phyloP scores from a whole-genome alignment of 2,113 vertebrate genomes.

The Heteronetta atricapilla region DNA sequence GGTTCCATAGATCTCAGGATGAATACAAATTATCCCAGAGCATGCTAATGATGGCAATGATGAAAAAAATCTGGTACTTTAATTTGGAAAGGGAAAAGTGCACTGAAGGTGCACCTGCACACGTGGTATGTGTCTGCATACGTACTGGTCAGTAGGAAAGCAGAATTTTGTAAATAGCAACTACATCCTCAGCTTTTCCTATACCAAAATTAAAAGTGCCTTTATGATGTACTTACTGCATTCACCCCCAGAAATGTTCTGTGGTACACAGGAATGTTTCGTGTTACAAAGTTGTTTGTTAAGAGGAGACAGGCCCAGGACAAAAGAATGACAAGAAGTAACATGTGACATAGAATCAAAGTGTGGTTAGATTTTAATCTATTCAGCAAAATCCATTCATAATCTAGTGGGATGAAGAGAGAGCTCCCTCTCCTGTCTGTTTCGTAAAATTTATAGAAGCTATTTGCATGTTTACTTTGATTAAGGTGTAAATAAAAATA shows the following conservation, averaged over 20 bases:
- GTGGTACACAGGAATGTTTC: not conserved
- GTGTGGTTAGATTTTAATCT: not conserved
- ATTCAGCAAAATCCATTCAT: slow-evolving; percentile 1
- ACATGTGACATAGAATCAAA: not conserved
- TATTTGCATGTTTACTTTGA: slow-evolving; percentile 20
- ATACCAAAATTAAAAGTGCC: not conserved
- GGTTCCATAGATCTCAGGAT: not conserved
- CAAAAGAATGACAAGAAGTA: not conserved
- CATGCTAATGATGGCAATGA: not conserved
- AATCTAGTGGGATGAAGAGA: slow-evolving; percentile 54
- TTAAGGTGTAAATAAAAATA: slow-evolving; percentile 5
- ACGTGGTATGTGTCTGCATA: not conserved
- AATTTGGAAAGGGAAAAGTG: not conserved
- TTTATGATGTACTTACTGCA: not conserved
- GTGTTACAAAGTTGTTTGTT: not conserved
- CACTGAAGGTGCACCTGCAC: not conserved
- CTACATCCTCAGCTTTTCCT: not conserved
- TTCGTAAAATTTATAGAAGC: slow-evolving; percentile 44
- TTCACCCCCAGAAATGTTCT: not conserved
- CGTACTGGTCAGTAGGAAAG: not conserved
- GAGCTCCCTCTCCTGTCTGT: slow-evolving; percentile 81
- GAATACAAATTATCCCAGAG: not conserved
- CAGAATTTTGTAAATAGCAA: not conserved
- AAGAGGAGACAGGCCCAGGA: not conserved
- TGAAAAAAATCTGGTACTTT: not conserved